Evolutionary conservation across 2,888 invertebrate species (phyloP), one percentile per base, ranked within the genome.

Genomic region (Dyspetes luteomarginatus): DNA sequence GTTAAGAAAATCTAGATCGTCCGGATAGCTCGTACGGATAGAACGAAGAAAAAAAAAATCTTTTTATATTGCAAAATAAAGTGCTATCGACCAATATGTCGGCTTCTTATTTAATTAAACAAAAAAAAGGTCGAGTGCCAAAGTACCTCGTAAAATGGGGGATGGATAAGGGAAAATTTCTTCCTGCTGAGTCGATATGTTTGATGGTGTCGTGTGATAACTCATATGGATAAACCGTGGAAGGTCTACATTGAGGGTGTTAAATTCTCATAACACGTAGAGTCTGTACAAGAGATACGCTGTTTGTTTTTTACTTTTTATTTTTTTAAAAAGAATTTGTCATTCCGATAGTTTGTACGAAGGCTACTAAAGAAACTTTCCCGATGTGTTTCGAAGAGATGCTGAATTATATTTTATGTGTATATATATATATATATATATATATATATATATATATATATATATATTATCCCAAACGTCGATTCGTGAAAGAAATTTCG

Each of bases 61-160:
- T 50, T 79, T 81, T 83, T 83, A 81, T 78, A 82, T 71, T 73
- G 64, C 62, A 83, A n/a, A n/a, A 81, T 81, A 78, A 81, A 83
- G 72, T 75, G 60, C 41, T 76, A 58, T 81, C 45, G 43, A 73
- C 75, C 43, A 50, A 75, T 12, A 50, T 24, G 3, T 45, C 12
- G 12, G 36, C 7, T 43, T 36, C n/a, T n/a, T n/a, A n/a, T n/a
- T n/a, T n/a, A n/a, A n/a, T n/a, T n/a, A n/a, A n/a, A n/a, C n/a
- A n/a, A n/a, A n/a, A n/a, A n/a, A n/a, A n/a, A n/a, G n/a, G n/a
- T n/a, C n/a, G n/a, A n/a, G n/a, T n/a, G n/a, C n/a, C n/a, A 9
- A n/a, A 24, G 9, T 52, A 48, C n/a, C 36, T 12, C 2, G 45
- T 30, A 48, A n/a, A 9, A n/a, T 24, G 55, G 73, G 28, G 26